Evolutionary conservation across 2,888 invertebrate genomes (phyloP), one percentile per base, ranked within the genome.

Genomic region (Thymelicus acteon): DNA sequence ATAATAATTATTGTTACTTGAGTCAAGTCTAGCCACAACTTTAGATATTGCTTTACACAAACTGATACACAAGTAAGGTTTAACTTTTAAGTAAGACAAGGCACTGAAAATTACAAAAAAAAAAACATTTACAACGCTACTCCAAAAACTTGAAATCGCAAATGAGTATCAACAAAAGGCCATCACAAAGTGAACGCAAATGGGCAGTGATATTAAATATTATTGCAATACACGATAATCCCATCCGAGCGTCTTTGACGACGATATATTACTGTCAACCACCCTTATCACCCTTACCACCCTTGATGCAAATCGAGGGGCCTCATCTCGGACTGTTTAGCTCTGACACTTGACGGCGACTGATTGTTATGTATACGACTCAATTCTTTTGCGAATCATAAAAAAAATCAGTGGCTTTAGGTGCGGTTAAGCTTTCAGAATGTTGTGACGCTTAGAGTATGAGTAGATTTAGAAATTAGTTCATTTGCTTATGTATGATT

Each of bases 251-350:
- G 74, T 79, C 78, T 79, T 80, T 73, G 73, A 73, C 75, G 75
- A 75, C 75, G 72, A 80, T 80, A 79, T 77, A 79, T 80, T 76
- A 79, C 76, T 75, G 76, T 77, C 78, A 75, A 72, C 72, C 73
- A 57, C 68, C 68, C 68, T 24, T 54, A 62, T 52, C 61, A 40
- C 54, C 67, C 65, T 39, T 52, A 37, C 67, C 65, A 61, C 72
- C 62, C 69, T 62, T 47, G 76, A 79, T 79, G 80, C 80, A 79
- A 80, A 80, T 80, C 65, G 68, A 74, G 73, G 73, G 73, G 71
- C 63, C 60, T 72, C 65, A 65, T 72, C 73, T 74, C 70, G 65
- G 73, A 71, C 72, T 72, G 61, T 60, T 71, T 65, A 47, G 40
- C 48, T 54, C 49, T 66, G 54, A 61, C 61, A 71, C 61, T 61